Evolutionary conservation across 2,797 vertebrate genomes (phyloP).

Genomic region (Apogon hyalosoma): DNA sequence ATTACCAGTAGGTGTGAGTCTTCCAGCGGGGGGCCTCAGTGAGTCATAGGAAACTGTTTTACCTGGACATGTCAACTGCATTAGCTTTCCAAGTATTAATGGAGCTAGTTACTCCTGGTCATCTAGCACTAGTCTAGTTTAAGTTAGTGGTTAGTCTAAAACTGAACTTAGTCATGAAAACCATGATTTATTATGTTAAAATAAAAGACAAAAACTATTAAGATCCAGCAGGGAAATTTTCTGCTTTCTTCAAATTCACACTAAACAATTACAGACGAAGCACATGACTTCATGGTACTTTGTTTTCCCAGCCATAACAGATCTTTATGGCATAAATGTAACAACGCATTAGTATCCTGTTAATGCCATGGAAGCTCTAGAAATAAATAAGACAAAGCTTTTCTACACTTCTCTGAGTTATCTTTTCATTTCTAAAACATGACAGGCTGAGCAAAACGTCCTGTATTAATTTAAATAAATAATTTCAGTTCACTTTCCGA

Average conservation of each 20-base stretch:
- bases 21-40: constrained; percentile 76
- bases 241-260: neutral
- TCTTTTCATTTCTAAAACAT: too few species aligned
- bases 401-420: too few species aligned
- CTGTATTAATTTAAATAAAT: too few species aligned
- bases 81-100: constrained; percentile 50
- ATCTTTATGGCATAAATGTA: too few species aligned
- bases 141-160: constrained; percentile 55
- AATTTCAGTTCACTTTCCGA: too few species aligned
- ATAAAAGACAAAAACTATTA: neutral
- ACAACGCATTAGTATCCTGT: too few species aligned
- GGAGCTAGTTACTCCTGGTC: constrained; percentile 27
- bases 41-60: constrained; percentile 81
- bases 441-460: too few species aligned
- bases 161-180: constrained; percentile 11
- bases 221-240: constrained; percentile 51
- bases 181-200: neutral
- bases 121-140: constrained; percentile 18
- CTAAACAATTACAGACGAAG: too few species aligned
- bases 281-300: too few species aligned
- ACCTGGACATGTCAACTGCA: constrained; percentile 72
- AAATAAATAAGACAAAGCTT: too few species aligned
- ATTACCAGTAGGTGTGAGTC: constrained; percentile 72
- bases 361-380: too few species aligned
- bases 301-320: too few species aligned